Conservation (phyloP, 2,797 vertebrate genomes). For the Lophius americanus region DNA sequence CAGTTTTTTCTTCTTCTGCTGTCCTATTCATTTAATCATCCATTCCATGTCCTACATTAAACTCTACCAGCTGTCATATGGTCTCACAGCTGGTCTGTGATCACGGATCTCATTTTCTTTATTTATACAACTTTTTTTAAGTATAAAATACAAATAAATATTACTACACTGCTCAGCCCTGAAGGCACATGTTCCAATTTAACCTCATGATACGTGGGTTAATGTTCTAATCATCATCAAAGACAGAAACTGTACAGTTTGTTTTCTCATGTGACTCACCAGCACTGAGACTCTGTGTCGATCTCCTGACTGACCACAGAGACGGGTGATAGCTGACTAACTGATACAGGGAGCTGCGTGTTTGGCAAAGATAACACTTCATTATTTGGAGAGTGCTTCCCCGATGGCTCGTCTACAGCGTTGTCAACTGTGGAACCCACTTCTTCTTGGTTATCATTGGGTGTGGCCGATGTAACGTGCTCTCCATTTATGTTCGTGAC, state of each 20-base stretch:
- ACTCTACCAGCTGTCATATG: too few relatives aligned
- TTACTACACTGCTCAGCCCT: neutral
- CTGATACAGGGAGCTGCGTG: constrained; percentile 13
- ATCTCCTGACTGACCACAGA: constrained; percentile 38
- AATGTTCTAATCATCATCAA: neutral
- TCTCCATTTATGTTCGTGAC: constrained; percentile 30
- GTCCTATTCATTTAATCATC: too few relatives aligned
- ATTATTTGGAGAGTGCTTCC: constrained; percentile 9
- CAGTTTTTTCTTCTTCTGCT: too few relatives aligned
- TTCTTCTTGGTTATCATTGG: constrained; percentile 18
- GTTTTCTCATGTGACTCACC: constrained; percentile 52
- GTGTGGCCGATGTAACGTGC: constrained; percentile 4
- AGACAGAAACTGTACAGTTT: neutral
- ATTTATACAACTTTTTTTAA: too few relatives aligned
- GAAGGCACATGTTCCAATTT: neutral
- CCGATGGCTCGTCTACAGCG: constrained; percentile 13
- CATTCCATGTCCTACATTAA: too few relatives aligned
- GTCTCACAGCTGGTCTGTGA: too few relatives aligned
- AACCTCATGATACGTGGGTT: neutral
- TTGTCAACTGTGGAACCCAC: constrained; percentile 13
- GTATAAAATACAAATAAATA: neutral
- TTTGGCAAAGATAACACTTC: constrained; percentile 29
- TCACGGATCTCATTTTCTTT: too few relatives aligned
- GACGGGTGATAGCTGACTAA: constrained; percentile 25
- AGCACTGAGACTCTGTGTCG: constrained; percentile 13